Conservation (phyloP, 2,113 vertebrate species). For the Phodopus roborovskii region DNA sequence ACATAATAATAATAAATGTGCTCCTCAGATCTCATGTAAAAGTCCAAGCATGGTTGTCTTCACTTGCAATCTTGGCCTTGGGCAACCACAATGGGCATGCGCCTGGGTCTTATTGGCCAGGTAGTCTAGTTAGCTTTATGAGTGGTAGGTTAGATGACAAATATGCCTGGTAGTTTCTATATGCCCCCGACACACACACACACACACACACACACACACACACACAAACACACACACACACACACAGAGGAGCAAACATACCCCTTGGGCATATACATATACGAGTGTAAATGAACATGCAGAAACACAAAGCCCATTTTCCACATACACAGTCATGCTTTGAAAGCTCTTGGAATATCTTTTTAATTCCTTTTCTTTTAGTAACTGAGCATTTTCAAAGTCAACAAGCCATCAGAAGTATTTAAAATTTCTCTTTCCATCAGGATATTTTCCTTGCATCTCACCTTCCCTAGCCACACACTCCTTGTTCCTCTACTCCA, state of each 20-base stretch:
- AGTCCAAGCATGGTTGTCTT: background rate
- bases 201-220: background rate
- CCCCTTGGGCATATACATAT: background rate
- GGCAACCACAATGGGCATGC: background rate
- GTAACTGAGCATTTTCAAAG: background rate
- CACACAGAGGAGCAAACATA: background rate
- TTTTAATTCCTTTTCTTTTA: background rate
- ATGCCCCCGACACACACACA: background rate
- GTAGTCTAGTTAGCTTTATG: accelerated
- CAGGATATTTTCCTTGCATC: no score
- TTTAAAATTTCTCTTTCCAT: background rate
- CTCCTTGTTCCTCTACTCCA: no score
- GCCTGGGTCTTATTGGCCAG: no score
- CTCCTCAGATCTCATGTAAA: background rate
- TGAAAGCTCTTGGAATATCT: background rate
- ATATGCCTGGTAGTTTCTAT: accelerated
- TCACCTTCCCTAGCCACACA: background rate
- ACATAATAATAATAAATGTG: no score
- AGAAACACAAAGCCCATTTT: background rate
- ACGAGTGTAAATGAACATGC: no score
- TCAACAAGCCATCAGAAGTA: accelerated
- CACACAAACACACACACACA: background rate
- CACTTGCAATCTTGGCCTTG: background rate
- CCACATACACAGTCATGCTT: background rate
- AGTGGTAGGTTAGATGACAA: background rate